Conservation (phyloP, 2,797 vertebrate genomes). For the Dromococcyx pavoninus region DNA sequence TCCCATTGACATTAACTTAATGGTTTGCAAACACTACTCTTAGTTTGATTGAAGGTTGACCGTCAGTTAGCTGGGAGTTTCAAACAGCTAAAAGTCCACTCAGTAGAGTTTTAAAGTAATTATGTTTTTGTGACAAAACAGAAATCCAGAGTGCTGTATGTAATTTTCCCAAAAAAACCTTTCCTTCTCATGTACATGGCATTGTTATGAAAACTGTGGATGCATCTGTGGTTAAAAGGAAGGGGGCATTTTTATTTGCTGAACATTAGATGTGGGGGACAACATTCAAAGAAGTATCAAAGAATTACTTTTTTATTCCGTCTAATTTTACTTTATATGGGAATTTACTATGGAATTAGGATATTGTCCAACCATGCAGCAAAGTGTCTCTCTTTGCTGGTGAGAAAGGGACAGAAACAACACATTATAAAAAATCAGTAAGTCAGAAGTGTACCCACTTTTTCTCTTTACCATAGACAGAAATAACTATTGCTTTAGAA, state of each 20-base stretch:
- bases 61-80: neutral
- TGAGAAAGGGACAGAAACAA: neutral
- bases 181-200: neutral
- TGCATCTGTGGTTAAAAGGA: neutral
- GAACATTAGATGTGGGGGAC: neutral
- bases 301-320: neutral
- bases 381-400: neutral
- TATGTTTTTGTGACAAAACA: neutral
- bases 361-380: neutral
- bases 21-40: neutral
- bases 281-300: neutral
- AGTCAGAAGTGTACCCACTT: neutral
- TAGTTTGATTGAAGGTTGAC: neutral
- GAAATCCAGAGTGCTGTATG: neutral
- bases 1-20: neutral
- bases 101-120: neutral
- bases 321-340: neutral
- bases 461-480: neutral
- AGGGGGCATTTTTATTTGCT: neutral
- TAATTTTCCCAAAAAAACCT: neutral
- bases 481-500: neutral
- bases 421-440: neutral
- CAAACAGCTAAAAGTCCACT: neutral
- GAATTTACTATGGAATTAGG: neutral
- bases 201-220: neutral